Evolutionary conservation across 2,797 vertebrate genomes (phyloP).

Genomic region (Varecia variegata): DNA sequence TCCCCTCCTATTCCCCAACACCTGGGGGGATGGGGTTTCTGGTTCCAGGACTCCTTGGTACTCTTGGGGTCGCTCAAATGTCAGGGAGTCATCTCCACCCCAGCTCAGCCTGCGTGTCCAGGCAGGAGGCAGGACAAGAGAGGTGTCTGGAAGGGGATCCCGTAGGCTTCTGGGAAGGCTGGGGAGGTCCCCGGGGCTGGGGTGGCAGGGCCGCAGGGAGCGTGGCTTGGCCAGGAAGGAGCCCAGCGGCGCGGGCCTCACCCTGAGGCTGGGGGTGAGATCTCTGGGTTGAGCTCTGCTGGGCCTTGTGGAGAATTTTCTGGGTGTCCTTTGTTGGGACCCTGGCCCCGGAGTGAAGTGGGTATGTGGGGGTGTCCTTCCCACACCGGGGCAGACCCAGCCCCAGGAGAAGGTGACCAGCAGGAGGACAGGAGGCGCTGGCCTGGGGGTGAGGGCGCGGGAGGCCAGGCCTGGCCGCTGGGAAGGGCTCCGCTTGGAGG

Average conservation of each 20-base stretch:
- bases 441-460: background rate
- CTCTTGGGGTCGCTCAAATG: background rate
- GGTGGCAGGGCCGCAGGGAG: background rate
- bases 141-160: background rate
- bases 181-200: accelerated
- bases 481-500: conserved; percentile 51
- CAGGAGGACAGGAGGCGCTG: background rate
- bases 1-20: background rate
- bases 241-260: background rate
- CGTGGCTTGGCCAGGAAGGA: background rate
- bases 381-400: accelerated
- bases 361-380: background rate
- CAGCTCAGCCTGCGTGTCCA: background rate
- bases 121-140: background rate
- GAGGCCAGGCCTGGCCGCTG: background rate
- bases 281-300: background rate
- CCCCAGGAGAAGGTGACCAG: background rate
- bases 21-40: background rate
- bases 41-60: background rate
- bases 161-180: background rate
- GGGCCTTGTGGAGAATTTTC: background rate
- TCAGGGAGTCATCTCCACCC: background rate
- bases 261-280: background rate
- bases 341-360: background rate
- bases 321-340: background rate